Evolutionary conservation across 2,797 vertebrate genomes (phyloP).

Genomic region (Coccyzus lansbergi): DNA sequence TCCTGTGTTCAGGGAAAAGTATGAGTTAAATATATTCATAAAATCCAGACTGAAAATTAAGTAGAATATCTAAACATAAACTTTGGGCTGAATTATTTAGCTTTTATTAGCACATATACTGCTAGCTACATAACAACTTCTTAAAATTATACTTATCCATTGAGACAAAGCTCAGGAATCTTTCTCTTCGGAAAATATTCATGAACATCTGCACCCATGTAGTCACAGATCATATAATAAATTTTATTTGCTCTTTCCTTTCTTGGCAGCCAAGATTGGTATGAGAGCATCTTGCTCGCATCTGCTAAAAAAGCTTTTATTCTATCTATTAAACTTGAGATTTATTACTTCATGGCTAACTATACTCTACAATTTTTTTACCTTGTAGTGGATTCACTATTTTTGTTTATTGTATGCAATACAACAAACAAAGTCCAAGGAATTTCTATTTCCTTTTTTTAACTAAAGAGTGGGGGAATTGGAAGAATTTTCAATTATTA

Average conservation of each 20-base stretch:
- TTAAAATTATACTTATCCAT: constrained; percentile 4
- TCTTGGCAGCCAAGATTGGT: neutral
- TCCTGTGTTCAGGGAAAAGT: neutral
- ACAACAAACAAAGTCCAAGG: neutral
- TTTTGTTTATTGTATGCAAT: neutral
- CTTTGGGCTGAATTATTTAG: neutral
- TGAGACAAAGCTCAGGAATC: neutral
- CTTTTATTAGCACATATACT: neutral
- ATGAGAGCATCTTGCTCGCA: constrained; percentile 26
- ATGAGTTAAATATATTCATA: neutral
- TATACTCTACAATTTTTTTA: neutral
- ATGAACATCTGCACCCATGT: neutral
- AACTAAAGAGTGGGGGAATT: neutral
- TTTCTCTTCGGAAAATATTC: constrained; percentile 13
- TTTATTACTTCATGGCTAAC: constrained; percentile 36
- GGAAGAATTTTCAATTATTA: neutral
- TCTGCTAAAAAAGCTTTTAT: constrained; percentile 9
- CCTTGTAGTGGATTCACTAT: neutral
- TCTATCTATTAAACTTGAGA: constrained; percentile 10
- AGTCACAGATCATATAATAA: neutral
- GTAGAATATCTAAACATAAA: neutral
- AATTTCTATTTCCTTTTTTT: neutral
- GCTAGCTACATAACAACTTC: neutral
- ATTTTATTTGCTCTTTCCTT: constrained; percentile 42
- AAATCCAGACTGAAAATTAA: neutral